Evolutionary conservation across 1,140 invertebrate genomes (phyloP).

Genomic region (Lepeophtheirus salmonis): DNA sequence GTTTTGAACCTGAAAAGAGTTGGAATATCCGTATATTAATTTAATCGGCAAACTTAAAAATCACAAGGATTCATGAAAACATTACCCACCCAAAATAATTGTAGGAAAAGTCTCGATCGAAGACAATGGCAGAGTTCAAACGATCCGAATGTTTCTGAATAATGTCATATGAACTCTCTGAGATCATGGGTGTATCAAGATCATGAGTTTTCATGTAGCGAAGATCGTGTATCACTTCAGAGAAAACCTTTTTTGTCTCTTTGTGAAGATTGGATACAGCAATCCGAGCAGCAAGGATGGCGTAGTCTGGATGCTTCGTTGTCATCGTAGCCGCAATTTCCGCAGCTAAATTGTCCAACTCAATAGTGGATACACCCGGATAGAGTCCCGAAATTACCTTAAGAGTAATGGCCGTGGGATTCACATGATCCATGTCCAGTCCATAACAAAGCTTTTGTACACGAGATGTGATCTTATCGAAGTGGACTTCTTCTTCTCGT

Average conservation of each 20-base stretch:
- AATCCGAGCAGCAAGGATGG: slow-evolving; percentile 78
- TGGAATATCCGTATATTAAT: too few species aligned
- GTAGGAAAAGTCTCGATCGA: slow-evolving; percentile 90
- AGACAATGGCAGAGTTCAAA: slow-evolving; percentile 88
- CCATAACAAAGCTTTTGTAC: slow-evolving; percentile 90
- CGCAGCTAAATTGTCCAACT: slow-evolving; percentile 89
- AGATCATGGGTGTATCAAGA: slow-evolving; percentile 56
- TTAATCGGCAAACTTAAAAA: too few species aligned
- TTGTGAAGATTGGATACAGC: slow-evolving; percentile 95
- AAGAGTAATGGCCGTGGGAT: slow-evolving; percentile 67
- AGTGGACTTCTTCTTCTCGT: slow-evolving; percentile 73
- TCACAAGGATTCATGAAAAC: too few species aligned
- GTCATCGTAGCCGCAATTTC: slow-evolving; percentile 92
- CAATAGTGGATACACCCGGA: slow-evolving; percentile 83
- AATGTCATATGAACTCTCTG: slow-evolving; percentile 54
- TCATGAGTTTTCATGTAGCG: slow-evolving; percentile 52
- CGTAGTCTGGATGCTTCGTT: slow-evolving; percentile 91
- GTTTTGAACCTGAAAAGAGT: slow-evolving; percentile 99
- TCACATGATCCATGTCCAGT: slow-evolving; percentile 83
- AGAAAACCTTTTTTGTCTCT: slow-evolving; percentile 76
- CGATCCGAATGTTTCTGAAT: slow-evolving; percentile 67
- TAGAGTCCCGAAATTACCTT: slow-evolving; percentile 79
- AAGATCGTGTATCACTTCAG: slow-evolving; percentile 74
- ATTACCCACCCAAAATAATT: too few species aligned
- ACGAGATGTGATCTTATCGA: slow-evolving; percentile 92